Evolutionary conservation across 92 coral and sea anemone species (phyloP).

Genomic region (Muricea muricata): DNA sequence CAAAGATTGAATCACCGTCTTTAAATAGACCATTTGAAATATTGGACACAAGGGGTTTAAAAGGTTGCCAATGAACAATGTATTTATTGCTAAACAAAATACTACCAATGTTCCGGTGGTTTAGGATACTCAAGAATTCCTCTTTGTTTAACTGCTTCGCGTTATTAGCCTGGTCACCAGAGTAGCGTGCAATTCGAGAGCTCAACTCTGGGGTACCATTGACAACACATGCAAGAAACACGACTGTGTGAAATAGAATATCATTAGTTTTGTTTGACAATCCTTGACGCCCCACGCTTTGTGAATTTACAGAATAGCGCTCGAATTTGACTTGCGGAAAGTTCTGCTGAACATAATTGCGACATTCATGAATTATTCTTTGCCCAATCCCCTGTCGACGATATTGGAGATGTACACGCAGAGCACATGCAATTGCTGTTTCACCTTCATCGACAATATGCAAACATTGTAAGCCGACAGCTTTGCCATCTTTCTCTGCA

Average conservation of each 20-base stretch:
- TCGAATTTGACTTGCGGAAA: constrained; percentile 80
- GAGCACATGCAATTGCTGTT: constrained; percentile 81
- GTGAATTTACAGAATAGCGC: constrained; percentile 93
- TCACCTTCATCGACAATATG: constrained; percentile 87
- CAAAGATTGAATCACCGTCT: constrained; percentile 73
- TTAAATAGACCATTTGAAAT: constrained; percentile 70
- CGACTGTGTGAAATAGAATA: constrained; percentile 74
- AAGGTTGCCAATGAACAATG: constrained; percentile 93
- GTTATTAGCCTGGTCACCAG: neutral
- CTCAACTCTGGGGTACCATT: neutral
- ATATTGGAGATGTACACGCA: constrained; percentile 84
- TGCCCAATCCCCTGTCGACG: constrained; percentile 88
- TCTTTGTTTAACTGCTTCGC: neutral
- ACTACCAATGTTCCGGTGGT: constrained; percentile 18
- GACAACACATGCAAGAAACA: neutral
- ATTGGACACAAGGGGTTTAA: constrained; percentile 80
- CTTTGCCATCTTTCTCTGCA: constrained; percentile 76
- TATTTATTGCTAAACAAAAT: constrained; percentile 77
- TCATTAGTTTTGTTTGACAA: constrained; percentile 88
- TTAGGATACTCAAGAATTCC: neutral
- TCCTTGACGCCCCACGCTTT: constrained; percentile 86
- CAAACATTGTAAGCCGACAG: constrained; percentile 79
- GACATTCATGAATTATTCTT: constrained; percentile 76
- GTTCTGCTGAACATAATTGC: constrained; percentile 68
- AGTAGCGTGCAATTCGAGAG: neutral